These are phyloP conservation scores for Sander vitreus DNA, from an alignment of 2,113 vertebrate species.

Conservation along the genomic window DNA sequence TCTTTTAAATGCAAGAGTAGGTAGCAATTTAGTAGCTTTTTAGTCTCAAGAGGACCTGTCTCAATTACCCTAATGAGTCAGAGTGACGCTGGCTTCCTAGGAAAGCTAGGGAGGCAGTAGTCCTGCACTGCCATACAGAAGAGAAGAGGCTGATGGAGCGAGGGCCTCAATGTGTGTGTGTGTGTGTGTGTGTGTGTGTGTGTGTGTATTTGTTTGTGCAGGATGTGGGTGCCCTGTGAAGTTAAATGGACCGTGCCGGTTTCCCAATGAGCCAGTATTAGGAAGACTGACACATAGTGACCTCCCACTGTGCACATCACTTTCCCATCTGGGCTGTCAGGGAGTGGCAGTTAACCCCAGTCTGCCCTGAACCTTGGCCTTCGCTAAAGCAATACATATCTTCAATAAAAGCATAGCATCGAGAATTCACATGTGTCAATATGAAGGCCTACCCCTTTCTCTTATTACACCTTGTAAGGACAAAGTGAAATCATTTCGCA, in stretches of 20 bases:
- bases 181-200: not conserved
- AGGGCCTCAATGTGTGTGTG: not conserved
- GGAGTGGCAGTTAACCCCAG: constrained; percentile 71
- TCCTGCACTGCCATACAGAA: constrained; percentile 52
- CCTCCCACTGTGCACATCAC: constrained; percentile 69
- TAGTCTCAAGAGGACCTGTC: constrained; percentile 78
- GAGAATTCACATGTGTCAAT: constrained; percentile 39
- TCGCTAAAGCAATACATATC: constrained; percentile 65
- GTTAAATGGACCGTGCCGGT: constrained; percentile 77
- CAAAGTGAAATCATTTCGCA: constrained; percentile 25
- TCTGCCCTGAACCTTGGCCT: constrained; percentile 71
- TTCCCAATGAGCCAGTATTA: constrained; percentile 75
- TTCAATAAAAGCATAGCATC: constrained; percentile 47
- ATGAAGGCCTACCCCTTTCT: constrained; percentile 10
- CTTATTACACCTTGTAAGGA: constrained; percentile 3
- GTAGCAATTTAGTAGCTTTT: constrained; percentile 77
- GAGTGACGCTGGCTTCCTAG: constrained; percentile 67
- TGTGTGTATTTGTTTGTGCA: constrained; percentile 6
- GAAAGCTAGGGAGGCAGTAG: constrained; percentile 55
- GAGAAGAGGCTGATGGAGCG: constrained; percentile 11
- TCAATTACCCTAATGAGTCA: constrained; percentile 84
- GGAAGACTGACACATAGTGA: constrained; percentile 66
- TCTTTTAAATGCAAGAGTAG: constrained; percentile 74
- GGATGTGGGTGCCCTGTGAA: constrained; percentile 61
- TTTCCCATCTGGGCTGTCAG: constrained; percentile 73